Conservation (phyloP, 2,888 invertebrate species). For the Heteromyza rotundicornis region DNA sequence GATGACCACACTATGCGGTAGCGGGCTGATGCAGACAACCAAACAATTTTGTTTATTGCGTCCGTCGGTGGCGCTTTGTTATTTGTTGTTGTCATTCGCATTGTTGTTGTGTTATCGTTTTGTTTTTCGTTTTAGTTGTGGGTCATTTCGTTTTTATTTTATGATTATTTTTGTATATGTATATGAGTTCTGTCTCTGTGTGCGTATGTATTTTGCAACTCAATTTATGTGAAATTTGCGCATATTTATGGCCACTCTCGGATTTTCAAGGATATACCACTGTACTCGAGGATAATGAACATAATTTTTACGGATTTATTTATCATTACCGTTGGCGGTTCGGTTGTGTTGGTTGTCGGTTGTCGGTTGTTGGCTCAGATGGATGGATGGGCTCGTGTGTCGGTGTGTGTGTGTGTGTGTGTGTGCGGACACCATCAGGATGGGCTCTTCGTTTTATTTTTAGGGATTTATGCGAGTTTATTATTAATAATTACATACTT, state of each 20-base stretch:
- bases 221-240: slow-evolving; percentile 16
- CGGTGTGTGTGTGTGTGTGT: no score
- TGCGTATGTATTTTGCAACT: neutral
- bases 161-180: neutral
- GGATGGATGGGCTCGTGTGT: no score
- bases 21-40: neutral
- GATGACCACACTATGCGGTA: no score
- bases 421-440: no score
- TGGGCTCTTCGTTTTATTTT: no score
- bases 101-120: slow-evolving; percentile 4
- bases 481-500: no score
- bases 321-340: no score
- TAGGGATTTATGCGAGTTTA: no score
- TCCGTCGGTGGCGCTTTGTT: neutral
- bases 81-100: neutral
- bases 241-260: slow-evolving; percentile 15
- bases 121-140: neutral
- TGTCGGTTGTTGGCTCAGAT: no score
- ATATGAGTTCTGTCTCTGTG: neutral
- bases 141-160: slow-evolving; percentile 6
- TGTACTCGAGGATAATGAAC: slow-evolving; percentile 9
- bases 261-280: slow-evolving; percentile 11
- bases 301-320: slow-evolving; percentile 17
- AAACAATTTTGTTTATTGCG: neutral
- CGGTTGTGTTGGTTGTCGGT: neutral